phyloP scores from a whole-genome alignment of 2,888 invertebrate species.

The Dione vanillae region DNA sequence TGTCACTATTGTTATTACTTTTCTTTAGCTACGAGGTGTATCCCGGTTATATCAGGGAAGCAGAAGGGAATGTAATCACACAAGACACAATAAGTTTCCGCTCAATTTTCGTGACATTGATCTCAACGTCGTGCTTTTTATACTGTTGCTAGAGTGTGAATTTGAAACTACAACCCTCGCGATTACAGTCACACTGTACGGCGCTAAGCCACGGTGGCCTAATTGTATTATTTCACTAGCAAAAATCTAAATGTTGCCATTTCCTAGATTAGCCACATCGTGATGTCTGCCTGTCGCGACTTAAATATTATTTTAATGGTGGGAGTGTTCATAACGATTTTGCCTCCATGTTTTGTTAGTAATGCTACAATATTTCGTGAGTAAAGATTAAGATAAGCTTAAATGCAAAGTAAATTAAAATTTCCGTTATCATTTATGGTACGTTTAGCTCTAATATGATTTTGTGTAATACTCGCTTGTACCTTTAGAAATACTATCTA shows the following conservation, averaged over 20 bases:
- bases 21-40: too few relatives aligned
- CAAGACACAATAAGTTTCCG: too few relatives aligned
- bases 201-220: too few relatives aligned
- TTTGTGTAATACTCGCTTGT: slow-evolving; percentile 21
- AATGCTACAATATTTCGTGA: slow-evolving; percentile 63
- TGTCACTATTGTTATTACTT: too few relatives aligned
- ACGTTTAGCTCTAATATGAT: slow-evolving; percentile 27
- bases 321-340: slow-evolving; percentile 59
- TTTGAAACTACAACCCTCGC: too few relatives aligned
- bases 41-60: too few relatives aligned
- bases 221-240: neutral
- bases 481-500: slow-evolving; percentile 22
- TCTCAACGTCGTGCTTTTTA: too few relatives aligned
- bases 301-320: slow-evolving; percentile 62
- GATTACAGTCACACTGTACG: too few relatives aligned
- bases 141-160: too few relatives aligned
- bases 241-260: slow-evolving; percentile 33
- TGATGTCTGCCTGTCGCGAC: slow-evolving; percentile 60
- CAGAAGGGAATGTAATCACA: too few relatives aligned
- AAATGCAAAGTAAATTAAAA: slow-evolving; percentile 54
- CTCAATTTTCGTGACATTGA: too few relatives aligned
- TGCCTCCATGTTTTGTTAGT: slow-evolving; percentile 49
- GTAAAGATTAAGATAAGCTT: slow-evolving; percentile 67
- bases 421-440: slow-evolving; percentile 37
- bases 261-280: slow-evolving; percentile 51